Evolutionary conservation across 35 echinoderm and acorn worm species (phyloP).

Genomic region (Heliocidaris tuberculata): DNA sequence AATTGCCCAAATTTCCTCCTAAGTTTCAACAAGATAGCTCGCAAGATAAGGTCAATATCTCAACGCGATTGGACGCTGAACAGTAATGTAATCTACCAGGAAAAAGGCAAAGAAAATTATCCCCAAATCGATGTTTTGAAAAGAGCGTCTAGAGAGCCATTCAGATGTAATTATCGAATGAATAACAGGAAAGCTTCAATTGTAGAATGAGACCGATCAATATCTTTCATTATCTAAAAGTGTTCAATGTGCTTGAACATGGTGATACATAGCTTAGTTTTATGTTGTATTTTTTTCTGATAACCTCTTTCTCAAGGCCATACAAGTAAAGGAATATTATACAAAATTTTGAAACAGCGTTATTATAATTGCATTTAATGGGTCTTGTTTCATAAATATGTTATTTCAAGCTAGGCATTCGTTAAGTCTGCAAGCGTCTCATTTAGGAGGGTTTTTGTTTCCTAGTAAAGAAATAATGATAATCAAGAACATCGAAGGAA

Average conservation of each 20-base stretch:
- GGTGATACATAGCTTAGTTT: neutral
- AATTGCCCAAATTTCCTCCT: constrained; percentile 41
- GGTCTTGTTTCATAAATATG: too few species aligned
- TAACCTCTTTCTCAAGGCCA: neutral
- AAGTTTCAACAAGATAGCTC: neutral
- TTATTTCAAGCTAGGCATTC: too few species aligned
- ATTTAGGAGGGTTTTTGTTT: too few species aligned
- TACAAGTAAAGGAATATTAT: neutral
- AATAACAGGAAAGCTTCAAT: constrained; percentile 15
- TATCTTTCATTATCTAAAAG: neutral
- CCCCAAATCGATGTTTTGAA: neutral
- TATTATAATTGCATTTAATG: neutral
- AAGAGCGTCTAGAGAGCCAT: neutral
- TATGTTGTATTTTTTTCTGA: neutral
- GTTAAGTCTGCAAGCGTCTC: too few species aligned
- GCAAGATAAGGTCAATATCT: constrained; percentile 7
- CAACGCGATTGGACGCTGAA: neutral
- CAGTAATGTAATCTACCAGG: neutral
- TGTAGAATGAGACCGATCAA: neutral
- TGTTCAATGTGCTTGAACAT: neutral
- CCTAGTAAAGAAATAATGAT: too few species aligned
- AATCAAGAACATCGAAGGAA: too few species aligned
- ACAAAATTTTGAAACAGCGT: neutral
- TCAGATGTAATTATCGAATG: neutral
- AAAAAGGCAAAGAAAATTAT: neutral